Conservation (phyloP, 2,888 invertebrate species). For the Linhomoeus sp. region DNA sequence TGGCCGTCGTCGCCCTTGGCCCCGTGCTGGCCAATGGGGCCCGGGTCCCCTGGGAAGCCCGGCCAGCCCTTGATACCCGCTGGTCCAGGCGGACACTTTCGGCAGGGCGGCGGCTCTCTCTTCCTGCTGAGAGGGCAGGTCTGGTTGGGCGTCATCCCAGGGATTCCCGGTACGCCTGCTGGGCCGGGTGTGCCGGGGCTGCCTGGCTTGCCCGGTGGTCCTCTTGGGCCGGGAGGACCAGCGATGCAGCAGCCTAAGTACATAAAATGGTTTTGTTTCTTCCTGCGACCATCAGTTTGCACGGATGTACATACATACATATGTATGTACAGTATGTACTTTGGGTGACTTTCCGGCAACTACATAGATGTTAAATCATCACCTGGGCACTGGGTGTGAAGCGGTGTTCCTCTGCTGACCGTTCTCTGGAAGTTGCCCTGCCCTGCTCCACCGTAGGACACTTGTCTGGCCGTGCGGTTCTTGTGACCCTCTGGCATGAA, state of each 20-base stretch:
- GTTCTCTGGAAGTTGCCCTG: no score
- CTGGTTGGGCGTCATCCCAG: constrained; percentile 26
- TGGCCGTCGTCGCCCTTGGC: constrained; percentile 13
- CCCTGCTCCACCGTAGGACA: no score
- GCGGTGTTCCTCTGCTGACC: constrained; percentile 20
- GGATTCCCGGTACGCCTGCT: constrained; percentile 20
- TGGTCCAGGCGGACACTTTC: constrained; percentile 20
- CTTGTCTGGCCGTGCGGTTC: no score
- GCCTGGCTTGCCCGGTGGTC: constrained; percentile 21
- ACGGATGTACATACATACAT: neutral
- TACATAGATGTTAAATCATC: no score
- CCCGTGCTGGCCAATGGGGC: constrained; percentile 21
- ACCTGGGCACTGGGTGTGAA: constrained; percentile 25
- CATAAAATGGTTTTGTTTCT: neutral
- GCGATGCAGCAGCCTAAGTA: constrained; percentile 14
- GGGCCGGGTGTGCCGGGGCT: constrained; percentile 19
- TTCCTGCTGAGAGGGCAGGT: constrained; percentile 20
- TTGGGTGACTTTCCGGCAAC: no score
- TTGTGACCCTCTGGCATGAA: no score
- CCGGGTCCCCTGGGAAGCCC: constrained; percentile 25
- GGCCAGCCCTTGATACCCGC: constrained; percentile 27
- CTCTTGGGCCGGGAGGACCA: constrained; percentile 24
- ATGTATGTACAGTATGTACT: no score
- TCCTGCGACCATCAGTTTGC: neutral
- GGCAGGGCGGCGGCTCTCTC: constrained; percentile 26